Base-by-base conservation (phyloP, 1,140 invertebrate genomes). In the Lanistes nyassanus region DNA sequence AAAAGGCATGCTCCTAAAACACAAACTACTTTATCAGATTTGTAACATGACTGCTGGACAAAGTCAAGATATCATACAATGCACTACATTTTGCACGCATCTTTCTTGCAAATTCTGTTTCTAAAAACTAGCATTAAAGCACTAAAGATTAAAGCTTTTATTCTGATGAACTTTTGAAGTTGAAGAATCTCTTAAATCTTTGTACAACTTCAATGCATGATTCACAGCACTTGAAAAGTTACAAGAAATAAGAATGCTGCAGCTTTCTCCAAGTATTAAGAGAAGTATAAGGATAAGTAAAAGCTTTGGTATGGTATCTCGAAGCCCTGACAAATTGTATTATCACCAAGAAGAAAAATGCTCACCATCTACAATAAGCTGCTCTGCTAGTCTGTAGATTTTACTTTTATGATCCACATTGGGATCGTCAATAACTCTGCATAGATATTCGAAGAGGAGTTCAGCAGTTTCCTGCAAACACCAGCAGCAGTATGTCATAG, bases 1-100 rank as follows among this genome's bases (percentile, higher is more conserved):
- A 89, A 89, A 11, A 88, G 82, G 21, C 86, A 84, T 70, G 87
- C 87, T 70, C 88, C 88, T 87, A 60, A 42, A 81, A 77, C 29
- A 76, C 3, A 68, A 7, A 68, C 29, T 60, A 31, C 9, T 60
- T 29, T 34, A 47, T 47, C 42, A 47, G 42, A 47, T 16, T 47
- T 47, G 42, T 42, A 42, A 5, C 42, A 47, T 16, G 5, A 47
- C 42, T 47, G 42, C 9, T 47, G 2, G 42, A 47, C 19, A 47
- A 47, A 47, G 42, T 6, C 42, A 47, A 47, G n/a, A n/a, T n/a
- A n/a, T n/a, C n/a, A n/a, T n/a, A n/a, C n/a, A n/a, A n/a, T 13
- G 42, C 2, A 47, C 42, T 6, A 47, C n/a, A 47, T 16, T 9
- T 58, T 21, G 26, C 16, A 31, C 16, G 21, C 2, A 39, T n/a